Percentiles rank a stretch among this genome's conserved stretches.
Conservation (phyloP, 2,113 vertebrate species). For the Pavo muticus region DNA sequence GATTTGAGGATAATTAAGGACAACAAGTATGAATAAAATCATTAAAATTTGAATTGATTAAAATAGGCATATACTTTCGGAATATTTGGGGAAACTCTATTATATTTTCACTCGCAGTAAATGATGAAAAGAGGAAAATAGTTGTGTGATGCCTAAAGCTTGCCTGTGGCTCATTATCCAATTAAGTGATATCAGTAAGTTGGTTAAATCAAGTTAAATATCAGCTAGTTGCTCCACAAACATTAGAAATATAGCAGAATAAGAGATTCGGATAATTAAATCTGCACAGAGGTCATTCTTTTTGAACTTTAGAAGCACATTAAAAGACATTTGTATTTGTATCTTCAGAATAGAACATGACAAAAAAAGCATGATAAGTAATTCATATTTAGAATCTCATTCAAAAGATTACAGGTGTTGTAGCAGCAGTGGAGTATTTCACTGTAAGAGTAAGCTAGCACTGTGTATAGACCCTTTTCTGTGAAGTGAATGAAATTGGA, state of each 20-base stretch:
- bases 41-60: background rate
- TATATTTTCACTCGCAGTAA: constrained; percentile 44
- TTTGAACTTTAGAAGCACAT: background rate
- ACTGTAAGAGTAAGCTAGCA: background rate
- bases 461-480: background rate
- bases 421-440: background rate
- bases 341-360: background rate
- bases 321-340: constrained; percentile 24
- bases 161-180: constrained; percentile 57
- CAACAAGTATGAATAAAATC: background rate
- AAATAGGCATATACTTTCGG: background rate
- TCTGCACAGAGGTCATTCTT: background rate
- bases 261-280: constrained; percentile 11
- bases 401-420: background rate
- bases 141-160: constrained; percentile 24
- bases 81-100: constrained; percentile 46
- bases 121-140: constrained; percentile 54
- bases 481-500: background rate
- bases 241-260: background rate
- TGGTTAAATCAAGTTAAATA: constrained; percentile 50
- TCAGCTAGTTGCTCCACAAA: constrained; percentile 36
- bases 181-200: constrained; percentile 70
- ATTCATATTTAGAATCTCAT: background rate
- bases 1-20: background rate
- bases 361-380: background rate